Evolutionary conservation across 2,113 vertebrate genomes (phyloP), one percentile per base, ranked within the genome.

Genomic region (Otolemur garnettii): DNA sequence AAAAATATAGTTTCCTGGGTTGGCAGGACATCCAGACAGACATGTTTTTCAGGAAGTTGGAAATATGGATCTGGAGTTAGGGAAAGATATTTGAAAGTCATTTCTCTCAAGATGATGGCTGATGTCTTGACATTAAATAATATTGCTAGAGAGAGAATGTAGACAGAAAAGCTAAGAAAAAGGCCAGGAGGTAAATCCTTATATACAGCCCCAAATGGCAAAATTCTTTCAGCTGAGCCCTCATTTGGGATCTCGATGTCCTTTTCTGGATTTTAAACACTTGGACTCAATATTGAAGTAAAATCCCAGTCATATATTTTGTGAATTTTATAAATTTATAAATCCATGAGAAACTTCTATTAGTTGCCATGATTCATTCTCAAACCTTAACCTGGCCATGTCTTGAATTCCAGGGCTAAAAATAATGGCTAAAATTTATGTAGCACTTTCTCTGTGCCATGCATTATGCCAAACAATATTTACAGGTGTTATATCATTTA

Each of bases 201-300:
- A 28, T 38, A 8, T 38, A 50, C 35, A 35, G 22, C 18, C 45
- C 45, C 64, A 62, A 95, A 38, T 60, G 86, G 19, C 17, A 85
- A 87, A 82, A 71, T 64, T 94, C 62, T 87, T 88, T 55, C 14
- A 45, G 4, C 7, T 64, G 10, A 53, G n/a, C 42, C n/a, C 6
- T 66, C 69, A 33, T 30, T 93, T 91, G 45, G 15, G 42, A 83
- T 21, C 64, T 64, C n/a, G 35, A 42, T 75, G 45, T 83, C 17
- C 1, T 2, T 91, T 96, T 55, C 87, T 81, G 14, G n/a, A 90
- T 57, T 45, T 45, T n/a, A 85, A 94, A 69, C 50, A 87, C 53
- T 91, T 86, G 90, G 62, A 93, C 62, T 89, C 35, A 75, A 7
- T 62, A n/a, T 6, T 84, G 30, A 91, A 68, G 6, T 50, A 69